phyloP scores from a whole-genome alignment of 37 sponge, comb jelly and placozoan species.

The Oopsacas minuta region DNA sequence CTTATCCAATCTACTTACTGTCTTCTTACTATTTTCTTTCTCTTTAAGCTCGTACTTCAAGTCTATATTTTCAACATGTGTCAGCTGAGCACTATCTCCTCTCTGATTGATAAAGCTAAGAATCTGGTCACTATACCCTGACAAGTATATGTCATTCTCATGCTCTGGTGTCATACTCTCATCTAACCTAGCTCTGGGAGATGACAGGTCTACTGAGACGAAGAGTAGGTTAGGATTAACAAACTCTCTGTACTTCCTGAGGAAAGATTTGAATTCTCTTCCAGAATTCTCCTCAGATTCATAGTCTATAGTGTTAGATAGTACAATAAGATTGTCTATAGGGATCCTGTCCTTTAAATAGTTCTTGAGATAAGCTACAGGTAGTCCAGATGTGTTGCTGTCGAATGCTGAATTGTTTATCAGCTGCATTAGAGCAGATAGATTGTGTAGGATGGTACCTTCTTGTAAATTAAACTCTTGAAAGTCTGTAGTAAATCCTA shows the following conservation, averaged over 20 bases:
- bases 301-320: slow-evolving; percentile 41
- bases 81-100: slow-evolving; percentile 74
- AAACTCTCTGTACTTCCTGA: slow-evolving; percentile 68
- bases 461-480: slow-evolving; percentile 46
- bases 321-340: slow-evolving; percentile 69
- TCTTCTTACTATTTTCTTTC: background rate
- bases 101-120: slow-evolving; percentile 89
- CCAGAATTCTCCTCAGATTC: slow-evolving; percentile 22
- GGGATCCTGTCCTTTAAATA: slow-evolving; percentile 28
- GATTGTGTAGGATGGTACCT: slow-evolving; percentile 71
- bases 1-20: background rate
- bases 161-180: slow-evolving; percentile 50
- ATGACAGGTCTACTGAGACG: slow-evolving; percentile 85
- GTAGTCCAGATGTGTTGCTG: slow-evolving; percentile 23
- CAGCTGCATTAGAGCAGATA: slow-evolving; percentile 25
- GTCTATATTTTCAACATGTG: slow-evolving; percentile 85
- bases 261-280: slow-evolving; percentile 39
- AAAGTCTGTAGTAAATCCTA: slow-evolving; percentile 39
- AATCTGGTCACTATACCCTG: slow-evolving; percentile 95
- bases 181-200: slow-evolving; percentile 30
- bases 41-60: slow-evolving; percentile 58
- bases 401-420: slow-evolving; percentile 20
- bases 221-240: slow-evolving; percentile 81
- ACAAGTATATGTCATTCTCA: slow-evolving; percentile 72
- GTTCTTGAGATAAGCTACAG: slow-evolving; percentile 24